Percentiles rank a stretch among this genome's conserved stretches.
phyloP scores from a whole-genome alignment of 2,888 invertebrate genomes.

The Patella depressa region DNA sequence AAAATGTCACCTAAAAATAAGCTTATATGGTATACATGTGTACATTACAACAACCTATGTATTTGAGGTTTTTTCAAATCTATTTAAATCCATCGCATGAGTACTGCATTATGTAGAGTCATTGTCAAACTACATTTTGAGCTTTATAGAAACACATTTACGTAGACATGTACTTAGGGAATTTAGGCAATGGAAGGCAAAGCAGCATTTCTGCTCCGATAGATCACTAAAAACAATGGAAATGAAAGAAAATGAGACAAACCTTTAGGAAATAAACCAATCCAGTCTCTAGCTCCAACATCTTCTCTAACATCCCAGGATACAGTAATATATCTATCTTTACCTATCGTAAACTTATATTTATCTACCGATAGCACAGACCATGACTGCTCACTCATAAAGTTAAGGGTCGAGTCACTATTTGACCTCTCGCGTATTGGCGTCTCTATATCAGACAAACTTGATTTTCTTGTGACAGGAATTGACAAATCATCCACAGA shows the following conservation, averaged over 20 bases:
- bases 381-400: constrained; percentile 48
- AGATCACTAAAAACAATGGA: too few species aligned
- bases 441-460: constrained; percentile 40
- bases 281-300: constrained; percentile 70
- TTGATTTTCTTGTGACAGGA: constrained; percentile 50
- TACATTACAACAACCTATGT: too few species aligned
- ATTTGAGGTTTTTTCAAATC: too few species aligned
- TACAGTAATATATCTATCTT: constrained; percentile 59
- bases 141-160: too few species aligned
- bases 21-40: too few species aligned
- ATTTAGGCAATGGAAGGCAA: too few species aligned
- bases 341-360: constrained; percentile 60
- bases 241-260: constrained; percentile 13
- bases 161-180: too few species aligned
- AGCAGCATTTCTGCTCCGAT: too few species aligned
- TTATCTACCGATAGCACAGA: constrained; percentile 67
- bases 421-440: constrained; percentile 60
- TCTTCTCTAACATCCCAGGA: constrained; percentile 71
- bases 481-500: constrained; percentile 61
- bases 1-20: too few species aligned
- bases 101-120: too few species aligned
- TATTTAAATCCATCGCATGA: too few species aligned
- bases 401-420: constrained; percentile 62
- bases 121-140: too few species aligned
- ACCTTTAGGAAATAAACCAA: constrained; percentile 71